Conservation (phyloP, 2,113 vertebrate genomes). For the Chauna torquata region DNA sequence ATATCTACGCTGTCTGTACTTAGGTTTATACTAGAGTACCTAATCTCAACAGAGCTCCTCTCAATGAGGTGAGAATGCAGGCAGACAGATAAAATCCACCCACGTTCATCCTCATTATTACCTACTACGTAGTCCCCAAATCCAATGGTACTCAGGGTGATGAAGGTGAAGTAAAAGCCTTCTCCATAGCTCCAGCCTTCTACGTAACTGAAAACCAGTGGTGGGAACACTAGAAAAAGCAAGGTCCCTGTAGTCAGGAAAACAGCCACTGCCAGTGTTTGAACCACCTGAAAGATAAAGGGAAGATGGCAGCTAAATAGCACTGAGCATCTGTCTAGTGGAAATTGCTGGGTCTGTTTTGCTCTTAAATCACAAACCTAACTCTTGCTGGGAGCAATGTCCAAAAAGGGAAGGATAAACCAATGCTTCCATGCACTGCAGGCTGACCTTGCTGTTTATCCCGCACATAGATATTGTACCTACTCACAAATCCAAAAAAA, state of each 20-base stretch:
- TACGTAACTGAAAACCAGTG: constrained; percentile 88
- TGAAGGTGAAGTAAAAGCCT: constrained; percentile 87
- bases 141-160: constrained; percentile 87
- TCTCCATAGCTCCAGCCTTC: constrained; percentile 84
- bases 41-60: neutral
- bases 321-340: neutral
- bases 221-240: constrained; percentile 86
- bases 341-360: neutral
- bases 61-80: neutral
- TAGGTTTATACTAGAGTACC: neutral
- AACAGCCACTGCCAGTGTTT: constrained; percentile 78
- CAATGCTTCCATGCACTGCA: neutral
- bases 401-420: neutral
- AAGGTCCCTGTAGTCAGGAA: constrained; percentile 85
- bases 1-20: neutral
- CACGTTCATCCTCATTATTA: constrained; percentile 49
- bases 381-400: neutral
- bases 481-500: neutral
- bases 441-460: neutral
- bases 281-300: constrained; percentile 71
- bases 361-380: neutral
- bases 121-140: constrained; percentile 87
- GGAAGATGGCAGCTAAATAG: neutral
- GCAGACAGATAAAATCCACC: neutral
- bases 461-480: neutral